Evolutionary conservation across 2,797 vertebrate genomes (phyloP).

Genomic region (Sebastes miniatus): DNA sequence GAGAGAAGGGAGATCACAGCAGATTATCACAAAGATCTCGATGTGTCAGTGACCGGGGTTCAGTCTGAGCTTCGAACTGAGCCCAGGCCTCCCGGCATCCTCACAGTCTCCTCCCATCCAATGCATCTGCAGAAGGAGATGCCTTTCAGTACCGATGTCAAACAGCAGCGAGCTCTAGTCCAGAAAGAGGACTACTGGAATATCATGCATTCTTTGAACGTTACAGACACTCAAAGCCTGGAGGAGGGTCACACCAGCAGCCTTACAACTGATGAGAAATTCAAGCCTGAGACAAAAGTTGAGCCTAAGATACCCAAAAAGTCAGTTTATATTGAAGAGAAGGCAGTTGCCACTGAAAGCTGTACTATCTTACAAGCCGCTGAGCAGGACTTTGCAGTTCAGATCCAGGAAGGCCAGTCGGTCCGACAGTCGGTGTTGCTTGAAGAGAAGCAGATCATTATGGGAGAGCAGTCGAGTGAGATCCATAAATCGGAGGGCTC

Average conservation of each 20-base stretch:
- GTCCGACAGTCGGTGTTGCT: slow-evolving; percentile 81
- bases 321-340: slow-evolving; percentile 72
- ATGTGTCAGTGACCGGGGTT: slow-evolving; percentile 55
- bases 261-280: slow-evolving; percentile 64
- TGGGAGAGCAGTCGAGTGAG: slow-evolving; percentile 71
- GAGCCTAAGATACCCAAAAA: slow-evolving; percentile 80
- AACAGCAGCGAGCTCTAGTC: slow-evolving; percentile 77
- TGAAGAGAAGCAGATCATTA: slow-evolving; percentile 83
- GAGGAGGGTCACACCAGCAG: slow-evolving; percentile 71
- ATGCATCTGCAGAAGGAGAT: slow-evolving; percentile 81
- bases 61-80: slow-evolving; percentile 66
- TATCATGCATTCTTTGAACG: slow-evolving; percentile 75
- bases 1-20: slow-evolving; percentile 73
- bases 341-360: slow-evolving; percentile 78
- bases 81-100: slow-evolving; percentile 56
- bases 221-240: slow-evolving; percentile 76
- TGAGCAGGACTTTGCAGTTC: slow-evolving; percentile 83
- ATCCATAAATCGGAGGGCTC: slow-evolving; percentile 59
- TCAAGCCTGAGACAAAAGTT: slow-evolving; percentile 58
- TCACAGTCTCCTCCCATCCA: slow-evolving; percentile 72
- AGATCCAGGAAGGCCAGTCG: slow-evolving; percentile 84
- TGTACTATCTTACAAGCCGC: slow-evolving; percentile 74
- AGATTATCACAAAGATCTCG: slow-evolving; percentile 72
- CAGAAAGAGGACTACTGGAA: slow-evolving; percentile 83
- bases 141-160: slow-evolving; percentile 47